Percentiles rank a stretch among this genome's conserved stretches.
These are phyloP conservation scores for Ariopsis seemanni DNA, from an alignment of 2,113 vertebrate species.

Conservation along the genomic window DNA sequence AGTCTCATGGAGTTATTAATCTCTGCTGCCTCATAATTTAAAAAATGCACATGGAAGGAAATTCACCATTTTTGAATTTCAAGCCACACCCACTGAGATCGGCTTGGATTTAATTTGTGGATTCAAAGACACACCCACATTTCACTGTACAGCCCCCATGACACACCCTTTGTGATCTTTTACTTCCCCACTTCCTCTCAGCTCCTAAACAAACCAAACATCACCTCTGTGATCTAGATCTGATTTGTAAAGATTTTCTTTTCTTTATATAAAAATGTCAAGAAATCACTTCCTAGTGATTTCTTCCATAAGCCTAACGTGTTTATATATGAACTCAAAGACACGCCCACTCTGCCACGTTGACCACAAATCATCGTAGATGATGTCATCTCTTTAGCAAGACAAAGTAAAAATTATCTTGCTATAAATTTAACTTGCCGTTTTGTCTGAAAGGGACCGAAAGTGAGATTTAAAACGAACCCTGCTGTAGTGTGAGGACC, in stretches of 20 bases:
- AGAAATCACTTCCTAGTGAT: not conserved
- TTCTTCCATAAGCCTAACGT: too few species aligned
- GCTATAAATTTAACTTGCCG: not conserved
- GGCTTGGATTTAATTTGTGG: not conserved
- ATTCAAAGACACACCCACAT: not conserved
- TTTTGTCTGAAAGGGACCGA: not conserved
- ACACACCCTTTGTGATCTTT: not conserved
- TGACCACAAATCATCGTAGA: too few species aligned
- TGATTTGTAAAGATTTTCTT: not conserved
- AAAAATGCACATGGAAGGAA: not conserved
- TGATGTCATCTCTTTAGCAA: too few species aligned
- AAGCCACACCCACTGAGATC: not conserved
- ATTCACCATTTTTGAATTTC: not conserved
- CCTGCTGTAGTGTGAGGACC: constrained; percentile 95
- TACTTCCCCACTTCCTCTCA: not conserved
- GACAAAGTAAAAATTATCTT: not conserved
- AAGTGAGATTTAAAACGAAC: constrained; percentile 66
- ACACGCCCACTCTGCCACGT: not conserved
- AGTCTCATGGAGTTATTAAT: not conserved
- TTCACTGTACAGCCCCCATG: not conserved
- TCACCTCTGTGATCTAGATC: not conserved
- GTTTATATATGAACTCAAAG: not conserved
- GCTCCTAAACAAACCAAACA: not conserved
- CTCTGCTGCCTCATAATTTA: not conserved
- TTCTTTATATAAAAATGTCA: not conserved